phyloP scores from a whole-genome alignment of 2,113 vertebrate genomes.

The Ariopsis seemanni region DNA sequence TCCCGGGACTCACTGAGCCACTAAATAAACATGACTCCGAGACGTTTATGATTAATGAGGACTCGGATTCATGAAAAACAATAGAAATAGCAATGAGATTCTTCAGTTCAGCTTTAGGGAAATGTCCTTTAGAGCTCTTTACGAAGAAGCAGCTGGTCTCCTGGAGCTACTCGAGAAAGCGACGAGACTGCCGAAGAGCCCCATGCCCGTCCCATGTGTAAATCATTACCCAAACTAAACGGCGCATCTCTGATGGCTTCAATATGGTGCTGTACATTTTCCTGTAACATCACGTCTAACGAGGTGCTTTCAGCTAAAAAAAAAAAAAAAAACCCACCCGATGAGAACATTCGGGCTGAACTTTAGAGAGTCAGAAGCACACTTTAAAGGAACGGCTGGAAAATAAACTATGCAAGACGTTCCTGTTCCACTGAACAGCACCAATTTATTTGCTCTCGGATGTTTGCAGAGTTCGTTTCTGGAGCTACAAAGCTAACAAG shows the following conservation, averaged over 20 bases:
- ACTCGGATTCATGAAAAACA: background rate
- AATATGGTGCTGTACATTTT: constrained; percentile 8
- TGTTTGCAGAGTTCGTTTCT: background rate
- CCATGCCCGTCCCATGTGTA: constrained; percentile 3
- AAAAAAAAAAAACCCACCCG: background rate
- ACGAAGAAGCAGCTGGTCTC: constrained; percentile 15
- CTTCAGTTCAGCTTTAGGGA: too few relatives aligned
- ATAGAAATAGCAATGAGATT: background rate
- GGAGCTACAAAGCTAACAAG: background rate
- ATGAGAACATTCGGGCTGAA: too few relatives aligned
- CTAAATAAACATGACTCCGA: background rate
- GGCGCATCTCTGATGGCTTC: constrained; percentile 28
- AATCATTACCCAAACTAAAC: constrained; percentile 23
- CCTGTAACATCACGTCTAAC: constrained; percentile 17
- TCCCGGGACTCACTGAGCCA: background rate
- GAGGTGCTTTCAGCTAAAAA: background rate
- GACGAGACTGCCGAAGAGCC: constrained; percentile 2
- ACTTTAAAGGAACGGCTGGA: background rate
- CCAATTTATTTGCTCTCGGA: background rate
- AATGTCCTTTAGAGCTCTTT: background rate
- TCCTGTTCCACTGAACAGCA: background rate
- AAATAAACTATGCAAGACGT: background rate
- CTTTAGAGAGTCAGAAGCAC: too few relatives aligned
- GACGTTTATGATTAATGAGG: background rate
- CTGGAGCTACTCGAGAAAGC: constrained; percentile 8